Conservation (phyloP, 2,888 invertebrate species). For the Agrochola lychnidis region DNA sequence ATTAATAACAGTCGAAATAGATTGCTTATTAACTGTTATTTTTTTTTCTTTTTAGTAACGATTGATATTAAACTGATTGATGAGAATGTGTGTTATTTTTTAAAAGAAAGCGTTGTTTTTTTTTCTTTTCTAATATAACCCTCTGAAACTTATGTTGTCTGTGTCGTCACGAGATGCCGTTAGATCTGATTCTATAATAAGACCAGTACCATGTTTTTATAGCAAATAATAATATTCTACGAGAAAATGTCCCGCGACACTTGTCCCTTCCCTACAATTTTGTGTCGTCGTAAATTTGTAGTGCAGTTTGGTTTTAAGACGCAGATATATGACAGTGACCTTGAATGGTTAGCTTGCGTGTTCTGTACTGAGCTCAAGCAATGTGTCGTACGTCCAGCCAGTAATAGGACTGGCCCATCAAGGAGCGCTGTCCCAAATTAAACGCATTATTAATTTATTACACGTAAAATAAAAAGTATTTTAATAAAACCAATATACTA, state of each 20-base stretch:
- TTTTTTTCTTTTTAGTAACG: conserved; percentile 1
- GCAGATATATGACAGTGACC: too few relatives aligned
- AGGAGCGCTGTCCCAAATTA: too few relatives aligned
- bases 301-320: too few relatives aligned
- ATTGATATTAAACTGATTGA: conserved; percentile 13
- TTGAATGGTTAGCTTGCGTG: too few relatives aligned
- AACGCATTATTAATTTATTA: too few relatives aligned
- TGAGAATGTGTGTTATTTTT: conserved; percentile 1
- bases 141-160: background rate
- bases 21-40: conserved; percentile 34
- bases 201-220: background rate
- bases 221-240: background rate
- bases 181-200: background rate
- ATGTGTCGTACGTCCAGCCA: too few relatives aligned
- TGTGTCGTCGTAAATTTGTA: too few relatives aligned
- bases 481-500: too few relatives aligned
- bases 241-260: background rate
- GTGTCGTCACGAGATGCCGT: background rate
- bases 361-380: too few relatives aligned
- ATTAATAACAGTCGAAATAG: conserved; percentile 47
- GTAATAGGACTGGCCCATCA: too few relatives aligned
- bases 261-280: too few relatives aligned
- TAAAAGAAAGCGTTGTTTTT: background rate
- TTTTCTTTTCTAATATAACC: background rate
- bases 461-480: too few relatives aligned